phyloP scores from a whole-genome alignment of 2,888 invertebrate genomes.

The Cheilosia grossa region DNA sequence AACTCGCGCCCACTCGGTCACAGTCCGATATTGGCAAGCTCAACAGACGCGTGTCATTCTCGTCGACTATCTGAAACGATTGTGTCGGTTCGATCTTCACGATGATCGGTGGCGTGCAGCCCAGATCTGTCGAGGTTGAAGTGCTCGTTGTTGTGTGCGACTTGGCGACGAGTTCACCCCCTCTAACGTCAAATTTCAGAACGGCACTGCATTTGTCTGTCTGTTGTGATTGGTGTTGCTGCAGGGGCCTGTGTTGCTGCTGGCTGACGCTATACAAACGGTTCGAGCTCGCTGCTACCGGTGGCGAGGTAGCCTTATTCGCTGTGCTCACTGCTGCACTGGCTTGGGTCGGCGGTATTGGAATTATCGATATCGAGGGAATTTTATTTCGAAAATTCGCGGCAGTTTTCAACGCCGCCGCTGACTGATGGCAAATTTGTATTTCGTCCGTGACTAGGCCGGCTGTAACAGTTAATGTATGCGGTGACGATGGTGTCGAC shows the following conservation, averaged over 20 bases:
- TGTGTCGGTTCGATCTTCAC: constrained; percentile 82
- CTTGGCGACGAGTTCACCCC: constrained; percentile 65
- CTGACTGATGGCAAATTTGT: constrained; percentile 72
- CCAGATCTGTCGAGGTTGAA: constrained; percentile 61
- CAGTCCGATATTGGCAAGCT: constrained; percentile 81
- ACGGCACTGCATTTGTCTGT: constrained; percentile 81
- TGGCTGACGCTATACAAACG: constrained; percentile 45
- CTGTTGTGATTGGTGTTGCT: constrained; percentile 82
- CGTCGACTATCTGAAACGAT: constrained; percentile 82
- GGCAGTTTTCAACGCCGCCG: constrained; percentile 74
- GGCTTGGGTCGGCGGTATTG: constrained; percentile 77
- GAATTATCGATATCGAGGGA: constrained; percentile 82
- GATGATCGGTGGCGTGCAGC: constrained; percentile 80
- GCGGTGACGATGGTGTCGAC: constrained; percentile 59
- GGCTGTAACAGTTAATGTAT: constrained; percentile 52
- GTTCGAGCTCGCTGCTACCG: constrained; percentile 70
- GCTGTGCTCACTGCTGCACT: constrained; percentile 72
- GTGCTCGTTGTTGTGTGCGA: constrained; percentile 63
- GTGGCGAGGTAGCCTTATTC: constrained; percentile 81
- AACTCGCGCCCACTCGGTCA: constrained; percentile 81
- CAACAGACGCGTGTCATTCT: constrained; percentile 81
- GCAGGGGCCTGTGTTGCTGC: constrained; percentile 78
- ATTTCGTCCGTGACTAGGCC: constrained; percentile 69
- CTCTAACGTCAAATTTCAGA: constrained; percentile 73
- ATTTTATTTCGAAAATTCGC: constrained; percentile 80